phyloP scores from a whole-genome alignment of 2,113 vertebrate genomes.

The Macrotis lagotis region DNA sequence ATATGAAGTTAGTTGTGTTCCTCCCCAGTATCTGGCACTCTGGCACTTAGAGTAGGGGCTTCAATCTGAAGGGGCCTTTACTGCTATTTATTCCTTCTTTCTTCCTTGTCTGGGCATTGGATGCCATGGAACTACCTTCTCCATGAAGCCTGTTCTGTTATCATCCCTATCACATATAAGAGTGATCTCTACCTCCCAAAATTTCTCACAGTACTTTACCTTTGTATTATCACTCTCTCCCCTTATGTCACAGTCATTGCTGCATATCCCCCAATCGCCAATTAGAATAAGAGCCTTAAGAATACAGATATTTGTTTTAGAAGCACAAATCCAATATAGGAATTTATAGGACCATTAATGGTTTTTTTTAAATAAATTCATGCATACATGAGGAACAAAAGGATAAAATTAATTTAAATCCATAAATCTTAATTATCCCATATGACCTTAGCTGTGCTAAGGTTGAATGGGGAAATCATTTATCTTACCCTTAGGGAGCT shows the following conservation, averaged over 20 bases:
- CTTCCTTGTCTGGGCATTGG: neutral
- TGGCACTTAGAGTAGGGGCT: neutral
- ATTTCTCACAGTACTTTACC: neutral
- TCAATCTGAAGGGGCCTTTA: neutral
- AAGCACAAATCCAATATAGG: neutral
- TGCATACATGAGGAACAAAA: neutral
- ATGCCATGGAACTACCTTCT: neutral
- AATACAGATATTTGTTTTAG: neutral
- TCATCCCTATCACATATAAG: neutral
- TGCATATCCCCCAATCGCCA: neutral
- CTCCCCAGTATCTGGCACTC: neutral
- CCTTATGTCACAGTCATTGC: neutral
- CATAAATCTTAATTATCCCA: neutral
- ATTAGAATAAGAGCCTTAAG: neutral
- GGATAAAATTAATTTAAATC: neutral
- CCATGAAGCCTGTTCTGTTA: neutral
- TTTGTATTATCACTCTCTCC: neutral
- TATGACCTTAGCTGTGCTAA: neutral
- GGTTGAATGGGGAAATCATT: neutral
- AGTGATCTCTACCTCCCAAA: neutral
- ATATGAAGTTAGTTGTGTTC: neutral
- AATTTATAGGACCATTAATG: neutral
- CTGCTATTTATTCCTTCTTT: neutral
- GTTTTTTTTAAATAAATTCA: neutral
- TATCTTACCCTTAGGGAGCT: neutral